Evolutionary conservation across 2,888 invertebrate species (phyloP), one percentile per base, ranked within the genome.

Genomic region (Drosophila hamatofila): DNA sequence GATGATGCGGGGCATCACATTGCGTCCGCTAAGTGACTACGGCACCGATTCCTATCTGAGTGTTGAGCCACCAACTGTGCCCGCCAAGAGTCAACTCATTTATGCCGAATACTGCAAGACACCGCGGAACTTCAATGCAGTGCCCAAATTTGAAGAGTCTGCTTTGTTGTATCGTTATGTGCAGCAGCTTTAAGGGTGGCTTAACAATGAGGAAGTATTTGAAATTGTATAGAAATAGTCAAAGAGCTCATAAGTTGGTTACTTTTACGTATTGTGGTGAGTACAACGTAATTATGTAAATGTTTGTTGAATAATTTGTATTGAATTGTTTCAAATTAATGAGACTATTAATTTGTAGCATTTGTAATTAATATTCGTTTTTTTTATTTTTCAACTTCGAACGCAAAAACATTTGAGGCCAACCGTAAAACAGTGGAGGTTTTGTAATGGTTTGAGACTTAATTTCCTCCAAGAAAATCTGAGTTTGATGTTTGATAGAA

Each of bases 51-150:
- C 91, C 0, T 91, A 89, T 81, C 80, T 92, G n/a, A 88, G 90
- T 23, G 85, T 92, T 5, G 68, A 60, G 33, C 90, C 91, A 3
- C 93, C 93, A 11, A 87, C 76, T 3, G 92, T 93, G 14, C 81
- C 87, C n/a, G 83, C 77, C 9, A 75, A 90, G 64, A 92, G 92
- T 72, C 80, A 68, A 21, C 77, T 75, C 18, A 91, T 92, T n/a
- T 93, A 93, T 73, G 83, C 82, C 33, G 91, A 92, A 27, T 92
- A 92, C 60, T 90, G 92, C 8, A 91, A 91, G 42, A 88, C 78
- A 11, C 88, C 89, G 2, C 78, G 86, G 1, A 89, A 88, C 41
- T 92, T 92, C 30, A 90, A 86, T 75, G 79, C 83, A 1, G 83
- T 91, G 4, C 91, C 91, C n/a, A 89, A 86, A 55, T 78, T 92